Base-by-base conservation (phyloP, 64 coral and sea anemone species). In the Stichodactyla mertensii region DNA sequence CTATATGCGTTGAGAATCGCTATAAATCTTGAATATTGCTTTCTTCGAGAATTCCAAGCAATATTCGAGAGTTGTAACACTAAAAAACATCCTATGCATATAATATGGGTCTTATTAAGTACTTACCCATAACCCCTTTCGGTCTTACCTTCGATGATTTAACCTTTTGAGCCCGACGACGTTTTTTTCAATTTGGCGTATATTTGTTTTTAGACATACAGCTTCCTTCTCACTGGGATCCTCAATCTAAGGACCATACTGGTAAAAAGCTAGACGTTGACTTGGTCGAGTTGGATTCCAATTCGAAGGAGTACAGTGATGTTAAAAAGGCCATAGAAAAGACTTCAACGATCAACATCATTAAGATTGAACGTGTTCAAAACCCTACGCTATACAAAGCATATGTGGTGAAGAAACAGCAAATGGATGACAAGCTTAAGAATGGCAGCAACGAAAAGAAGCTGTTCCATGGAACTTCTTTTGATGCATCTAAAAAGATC, bases 361-460 rank as follows among this genome's bases (percentile, higher is more conserved):
- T 60, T 0, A 92, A 83, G 20, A 92, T 96, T 56, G 87, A 96
- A 20, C 84, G 94, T 58, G 81, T 95, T 6, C 94, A 95, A 80
- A 95, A 92, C 56, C 94, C 94, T 61, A 28, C 22, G 19, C 90
- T 92, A 1, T 90, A 84, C 18, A 58, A 26, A 27, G 26, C 69
- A 13, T 95, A 95, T 27, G 23, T 56, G 6, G 64, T 95, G 3
- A 83, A 51, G 54, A 95, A 95, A 56, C 87, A 92, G 51, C 83
- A 86, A 52, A 89, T 92, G 88, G 94, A 97, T 57, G 54, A 97
- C 45, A 67, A 61, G 18, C 36, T 15, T 58, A 77, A 64, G 26
- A 88, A 78, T 6, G 94, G 94, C 13, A 92, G 90, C 55, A 97
- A 92, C 54, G 94, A 97, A 69, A 92, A 57, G 85, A 18, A 58